Evolutionary conservation across 2,888 invertebrate species (phyloP).

Genomic region (Eremobia ochroleuca): DNA sequence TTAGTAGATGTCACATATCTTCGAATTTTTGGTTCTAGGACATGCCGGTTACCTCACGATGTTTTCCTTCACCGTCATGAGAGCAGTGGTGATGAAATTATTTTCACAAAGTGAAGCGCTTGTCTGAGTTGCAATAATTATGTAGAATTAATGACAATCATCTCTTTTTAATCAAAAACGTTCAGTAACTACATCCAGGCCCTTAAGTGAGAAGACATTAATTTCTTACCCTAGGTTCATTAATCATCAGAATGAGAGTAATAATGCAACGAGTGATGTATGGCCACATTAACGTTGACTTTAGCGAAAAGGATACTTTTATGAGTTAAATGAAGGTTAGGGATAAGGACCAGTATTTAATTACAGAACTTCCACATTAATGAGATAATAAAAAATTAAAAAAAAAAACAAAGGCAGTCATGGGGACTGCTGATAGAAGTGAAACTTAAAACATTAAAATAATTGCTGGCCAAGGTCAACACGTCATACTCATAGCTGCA

Average conservation of each 20-base stretch:
- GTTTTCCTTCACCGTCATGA: background rate
- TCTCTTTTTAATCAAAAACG: constrained; percentile 3
- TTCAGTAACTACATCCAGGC: constrained; percentile 20
- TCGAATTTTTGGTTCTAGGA: background rate
- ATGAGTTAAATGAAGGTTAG: constrained; percentile 22
- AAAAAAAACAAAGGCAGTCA: background rate
- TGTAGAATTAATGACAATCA: background rate
- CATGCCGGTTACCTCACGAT: background rate
- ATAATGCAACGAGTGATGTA: constrained; percentile 57
- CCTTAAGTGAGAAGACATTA: constrained; percentile 46
- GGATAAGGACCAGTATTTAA: constrained; percentile 11
- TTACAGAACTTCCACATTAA: background rate
- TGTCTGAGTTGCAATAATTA: background rate
- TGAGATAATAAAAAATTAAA: background rate
- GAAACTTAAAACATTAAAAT: too few species aligned
- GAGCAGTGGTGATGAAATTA: background rate
- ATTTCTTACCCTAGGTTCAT: constrained; percentile 52
- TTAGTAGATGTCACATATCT: background rate
- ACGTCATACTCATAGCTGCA: too few species aligned
- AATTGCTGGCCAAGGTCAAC: too few species aligned
- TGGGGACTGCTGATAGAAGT: too few species aligned
- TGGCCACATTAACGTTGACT: constrained; percentile 38
- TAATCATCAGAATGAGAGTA: constrained; percentile 48
- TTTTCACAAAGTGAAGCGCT: background rate
- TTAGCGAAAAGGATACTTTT: constrained; percentile 30